Percentiles rank a stretch among this genome's conserved stretches.
These are phyloP conservation scores for Falco peregrinus DNA, from an alignment of 2,797 vertebrate species.

Conservation along the genomic window DNA sequence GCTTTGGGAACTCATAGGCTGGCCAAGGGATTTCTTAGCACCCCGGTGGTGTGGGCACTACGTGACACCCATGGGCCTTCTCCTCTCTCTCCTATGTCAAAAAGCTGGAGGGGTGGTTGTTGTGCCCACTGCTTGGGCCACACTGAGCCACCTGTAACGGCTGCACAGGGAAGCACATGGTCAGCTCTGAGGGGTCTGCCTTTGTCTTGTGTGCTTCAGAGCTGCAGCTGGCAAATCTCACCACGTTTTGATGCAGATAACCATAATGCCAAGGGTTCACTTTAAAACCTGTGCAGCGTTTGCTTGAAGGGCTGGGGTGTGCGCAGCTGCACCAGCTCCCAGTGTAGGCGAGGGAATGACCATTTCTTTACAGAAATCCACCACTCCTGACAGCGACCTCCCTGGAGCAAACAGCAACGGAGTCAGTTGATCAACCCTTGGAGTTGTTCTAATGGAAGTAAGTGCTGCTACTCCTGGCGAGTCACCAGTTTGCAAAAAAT, in stretches of 20 bases:
- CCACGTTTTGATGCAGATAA: not conserved
- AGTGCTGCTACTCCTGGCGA: not conserved
- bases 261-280: not conserved
- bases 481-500: not conserved
- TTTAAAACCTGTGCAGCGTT: fast-evolving
- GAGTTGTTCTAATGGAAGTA: not conserved
- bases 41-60: too few relatives aligned
- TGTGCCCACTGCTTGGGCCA: not conserved
- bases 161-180: fast-evolving
- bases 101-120: not conserved
- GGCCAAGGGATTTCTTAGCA: not conserved
- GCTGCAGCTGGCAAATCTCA: not conserved
- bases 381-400: not conserved
- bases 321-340: not conserved
- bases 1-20: not conserved
- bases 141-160: fast-evolving
- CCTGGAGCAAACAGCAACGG: not conserved
- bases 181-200: not conserved
- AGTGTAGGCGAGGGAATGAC: not conserved
- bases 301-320: not conserved
- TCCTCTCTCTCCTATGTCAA: not conserved
- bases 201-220: not conserved
- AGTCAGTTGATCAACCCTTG: not conserved
- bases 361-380: not conserved
- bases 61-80: not conserved